Conservation (phyloP, 2,797 vertebrate species). For the Lepilemur ruficaudatus region DNA sequence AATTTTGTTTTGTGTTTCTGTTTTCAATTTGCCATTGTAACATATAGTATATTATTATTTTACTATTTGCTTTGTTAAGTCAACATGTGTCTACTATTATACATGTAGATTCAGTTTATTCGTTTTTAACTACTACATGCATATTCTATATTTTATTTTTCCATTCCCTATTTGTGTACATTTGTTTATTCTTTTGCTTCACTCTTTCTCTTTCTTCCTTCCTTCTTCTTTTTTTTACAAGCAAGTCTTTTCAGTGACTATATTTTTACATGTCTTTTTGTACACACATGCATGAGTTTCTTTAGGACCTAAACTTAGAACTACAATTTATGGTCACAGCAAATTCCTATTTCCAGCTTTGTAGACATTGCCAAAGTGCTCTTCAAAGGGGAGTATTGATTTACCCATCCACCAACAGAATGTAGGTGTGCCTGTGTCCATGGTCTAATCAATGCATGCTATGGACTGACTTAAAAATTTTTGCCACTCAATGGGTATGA, state of each 20-base stretch:
- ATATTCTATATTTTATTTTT: not conserved
- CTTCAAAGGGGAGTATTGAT: not conserved
- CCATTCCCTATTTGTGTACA: not conserved
- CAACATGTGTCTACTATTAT: not conserved
- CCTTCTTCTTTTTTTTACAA: not conserved
- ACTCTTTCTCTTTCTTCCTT: not conserved
- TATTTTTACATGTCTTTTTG: not conserved
- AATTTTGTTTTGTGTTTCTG: not conserved
- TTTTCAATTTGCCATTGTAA: conserved; percentile 6
- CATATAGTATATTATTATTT: not conserved
- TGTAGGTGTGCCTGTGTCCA: not conserved
- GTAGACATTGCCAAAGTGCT: not conserved
- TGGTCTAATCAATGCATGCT: not conserved
- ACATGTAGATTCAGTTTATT: not conserved
- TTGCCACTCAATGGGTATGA: not conserved
- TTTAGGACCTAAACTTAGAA: not conserved
- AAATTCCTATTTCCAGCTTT: not conserved
- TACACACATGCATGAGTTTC: not conserved
- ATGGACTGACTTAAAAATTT: not conserved
- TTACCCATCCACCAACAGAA: not conserved
- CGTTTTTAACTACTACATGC: not conserved
- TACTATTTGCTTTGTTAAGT: not conserved
- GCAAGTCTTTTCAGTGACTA: not conserved
- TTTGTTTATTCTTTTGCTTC: not conserved
- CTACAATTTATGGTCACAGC: not conserved